A percentile compares a stretch with the other conserved stretches of the same genome.
Evolutionary conservation across 2,797 vertebrate genomes (phyloP).

Genomic region (Enteromius trimaculatus): DNA sequence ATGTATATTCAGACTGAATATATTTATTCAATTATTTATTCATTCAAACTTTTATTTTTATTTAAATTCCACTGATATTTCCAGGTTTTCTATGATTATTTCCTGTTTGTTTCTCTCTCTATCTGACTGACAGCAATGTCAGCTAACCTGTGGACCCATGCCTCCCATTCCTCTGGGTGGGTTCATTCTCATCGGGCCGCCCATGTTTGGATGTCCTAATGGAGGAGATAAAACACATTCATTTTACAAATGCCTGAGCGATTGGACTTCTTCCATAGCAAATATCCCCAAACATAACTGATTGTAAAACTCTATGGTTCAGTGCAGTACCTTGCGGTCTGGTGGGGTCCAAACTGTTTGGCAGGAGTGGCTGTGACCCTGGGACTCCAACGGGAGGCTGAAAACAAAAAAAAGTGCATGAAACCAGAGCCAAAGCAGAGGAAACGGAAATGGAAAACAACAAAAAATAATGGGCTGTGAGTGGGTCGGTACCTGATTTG

Average conservation of each 20-base stretch:
- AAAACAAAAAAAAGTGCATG: neutral
- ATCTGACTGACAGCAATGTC: neutral
- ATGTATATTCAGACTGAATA: neutral
- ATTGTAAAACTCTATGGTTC: neutral
- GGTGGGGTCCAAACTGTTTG: slow-evolving; percentile 85
- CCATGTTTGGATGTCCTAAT: slow-evolving; percentile 87
- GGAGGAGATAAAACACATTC: slow-evolving; percentile 21
- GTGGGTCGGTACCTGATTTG: slow-evolving; percentile 79
- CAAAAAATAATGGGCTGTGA: neutral
- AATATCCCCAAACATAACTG: too few relatives aligned
- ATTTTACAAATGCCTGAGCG: neutral
- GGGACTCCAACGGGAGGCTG: slow-evolving; percentile 89
- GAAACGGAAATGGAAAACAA: neutral
- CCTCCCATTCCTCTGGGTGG: slow-evolving; percentile 86
- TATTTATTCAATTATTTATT: neutral
- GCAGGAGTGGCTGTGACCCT: slow-evolving; percentile 87
- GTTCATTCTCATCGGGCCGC: slow-evolving; percentile 88
- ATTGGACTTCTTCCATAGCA: neutral
- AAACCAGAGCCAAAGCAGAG: neutral
- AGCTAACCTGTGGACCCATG: slow-evolving; percentile 85
- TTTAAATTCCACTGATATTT: too few relatives aligned
- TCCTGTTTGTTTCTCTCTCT: neutral
- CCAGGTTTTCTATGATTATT: too few relatives aligned
- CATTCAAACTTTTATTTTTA: neutral
- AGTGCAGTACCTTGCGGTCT: slow-evolving; percentile 83